Base-by-base conservation (phyloP, 2,888 invertebrate genomes). In the Eupithecia centaureata region DNA sequence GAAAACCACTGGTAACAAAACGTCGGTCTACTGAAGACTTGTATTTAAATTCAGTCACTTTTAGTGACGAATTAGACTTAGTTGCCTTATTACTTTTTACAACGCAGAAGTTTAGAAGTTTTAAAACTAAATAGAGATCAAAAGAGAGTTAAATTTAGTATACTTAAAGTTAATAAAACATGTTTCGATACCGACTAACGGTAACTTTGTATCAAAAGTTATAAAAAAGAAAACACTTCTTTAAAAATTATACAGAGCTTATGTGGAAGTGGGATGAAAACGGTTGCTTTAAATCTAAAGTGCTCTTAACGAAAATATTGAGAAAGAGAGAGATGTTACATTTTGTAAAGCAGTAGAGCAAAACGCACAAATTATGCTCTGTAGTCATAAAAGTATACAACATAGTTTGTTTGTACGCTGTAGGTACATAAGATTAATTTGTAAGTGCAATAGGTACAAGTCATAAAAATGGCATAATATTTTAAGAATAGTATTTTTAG, bases 361-460 rank as follows among this genome's bases (percentile, higher is more conserved):
- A 81, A 80, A 84, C 88, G 90, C 89, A 89, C 90, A 90, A 81
- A n/a, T n/a, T n/a, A n/a, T 80, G 84, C 84, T 87, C 82, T 85
- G 74, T 85, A 89, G 88, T 89, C 88, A 87, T 86, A 86, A 75
- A 80, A 80, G 79, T 76, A 80, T 80, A 80, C 77, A 79, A 74
- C 77, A 63, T 68, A 70, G 66, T 71, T 68, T 70, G 68, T 71
- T 72, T 77, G 78, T 83, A 78, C 73, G 76, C 80, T 80, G 77
- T 82, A 79, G 78, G 61, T 72, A 67, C 60, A 70, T 83, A 80
- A 72, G 59, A 33, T 74, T 78, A 78, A 71, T 33, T 56, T 77
- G 42, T 87, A 86, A 85, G 84, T 85, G 84, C 84, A 83, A 85
- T 88, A 88, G 87, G 90, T 90, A 91, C 89, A 90, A 90, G 87